Conservation (phyloP, 1,140 invertebrate species). For the Epicauta chinensis region DNA sequence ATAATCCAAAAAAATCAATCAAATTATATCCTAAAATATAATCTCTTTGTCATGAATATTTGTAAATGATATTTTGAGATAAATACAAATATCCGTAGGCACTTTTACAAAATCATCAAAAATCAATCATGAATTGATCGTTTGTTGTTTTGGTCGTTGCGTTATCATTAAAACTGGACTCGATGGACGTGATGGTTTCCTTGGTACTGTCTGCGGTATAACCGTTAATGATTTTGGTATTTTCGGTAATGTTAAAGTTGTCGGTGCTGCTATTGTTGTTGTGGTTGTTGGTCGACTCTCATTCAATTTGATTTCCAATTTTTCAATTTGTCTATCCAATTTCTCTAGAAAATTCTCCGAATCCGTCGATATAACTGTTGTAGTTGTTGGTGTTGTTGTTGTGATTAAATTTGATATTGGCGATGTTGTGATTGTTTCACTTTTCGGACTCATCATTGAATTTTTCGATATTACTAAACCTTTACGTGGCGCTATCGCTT, state of each 20-base stretch:
- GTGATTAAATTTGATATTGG: slow-evolving; percentile 9
- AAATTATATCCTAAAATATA: too few relatives aligned
- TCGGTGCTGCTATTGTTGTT: slow-evolving; percentile 9
- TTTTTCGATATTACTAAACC: slow-evolving; percentile 31
- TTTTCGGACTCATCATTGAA: slow-evolving; percentile 12
- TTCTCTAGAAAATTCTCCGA: slow-evolving; percentile 34
- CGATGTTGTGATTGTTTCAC: not conserved
- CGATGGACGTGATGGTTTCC: slow-evolving; percentile 32
- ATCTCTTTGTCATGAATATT: too few relatives aligned
- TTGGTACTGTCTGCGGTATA: slow-evolving; percentile 57
- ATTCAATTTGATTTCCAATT: slow-evolving; percentile 29
- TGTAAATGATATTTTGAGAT: too few relatives aligned
- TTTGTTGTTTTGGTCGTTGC: slow-evolving; percentile 19
- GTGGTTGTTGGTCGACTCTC: slow-evolving; percentile 3
- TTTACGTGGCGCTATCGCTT: slow-evolving; percentile 28
- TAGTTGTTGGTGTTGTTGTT: slow-evolving; percentile 31
- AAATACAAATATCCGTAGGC: too few relatives aligned
- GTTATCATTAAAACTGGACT: slow-evolving; percentile 34
- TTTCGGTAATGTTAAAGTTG: slow-evolving; percentile 51
- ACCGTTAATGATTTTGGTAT: slow-evolving; percentile 70
- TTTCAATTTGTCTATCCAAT: slow-evolving; percentile 35
- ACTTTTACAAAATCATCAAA: slow-evolving; percentile 23
- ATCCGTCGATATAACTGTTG: slow-evolving; percentile 20
- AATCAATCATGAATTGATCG: slow-evolving; percentile 28
- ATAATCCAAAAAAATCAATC: too few relatives aligned